Percentiles rank a stretch among this genome's conserved stretches.
Evolutionary conservation across 2,797 vertebrate genomes (phyloP).

Genomic region (Poeciliopsis paucimaculata): DNA sequence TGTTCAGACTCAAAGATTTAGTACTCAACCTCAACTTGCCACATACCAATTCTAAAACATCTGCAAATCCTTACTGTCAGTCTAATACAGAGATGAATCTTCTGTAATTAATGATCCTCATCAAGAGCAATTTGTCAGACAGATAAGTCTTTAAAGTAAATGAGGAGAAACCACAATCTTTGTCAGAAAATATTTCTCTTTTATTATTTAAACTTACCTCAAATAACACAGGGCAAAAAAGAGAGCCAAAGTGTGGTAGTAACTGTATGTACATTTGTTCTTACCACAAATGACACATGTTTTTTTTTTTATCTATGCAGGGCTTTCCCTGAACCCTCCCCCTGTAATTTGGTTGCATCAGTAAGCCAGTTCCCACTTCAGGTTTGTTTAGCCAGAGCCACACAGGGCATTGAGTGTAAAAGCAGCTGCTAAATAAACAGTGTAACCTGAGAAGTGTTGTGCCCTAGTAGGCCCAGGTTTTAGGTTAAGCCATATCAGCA

Average conservation of each 20-base stretch:
- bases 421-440: slow-evolving; percentile 39
- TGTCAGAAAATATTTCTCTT: slow-evolving; percentile 34
- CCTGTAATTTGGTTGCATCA: slow-evolving; percentile 22
- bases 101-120: slow-evolving; percentile 42
- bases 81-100: neutral
- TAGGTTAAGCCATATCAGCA: neutral
- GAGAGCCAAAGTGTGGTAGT: slow-evolving; percentile 14
- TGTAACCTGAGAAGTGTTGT: slow-evolving; percentile 26
- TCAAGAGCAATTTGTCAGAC: slow-evolving; percentile 47
- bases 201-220: slow-evolving; percentile 38
- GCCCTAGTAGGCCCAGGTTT: neutral
- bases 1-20: slow-evolving; percentile 1
- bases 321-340: slow-evolving; percentile 23
- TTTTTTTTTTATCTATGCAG: slow-evolving; percentile 27
- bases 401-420: slow-evolving; percentile 17
- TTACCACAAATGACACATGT: slow-evolving; percentile 29
- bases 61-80: slow-evolving; percentile 19
- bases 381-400: slow-evolving; percentile 28
- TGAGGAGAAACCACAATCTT: slow-evolving; percentile 20
- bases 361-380: slow-evolving; percentile 10
- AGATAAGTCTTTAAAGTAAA: slow-evolving; percentile 47
- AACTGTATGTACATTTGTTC: slow-evolving; percentile 25
- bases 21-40: neutral
- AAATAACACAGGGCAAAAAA: slow-evolving; percentile 15
- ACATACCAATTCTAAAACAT: neutral